A percentile compares a stretch with the other conserved stretches of the same genome.
These are phyloP conservation scores for Rosalia funebris DNA, from an alignment of 2,888 invertebrate species.

Conservation along the genomic window DNA sequence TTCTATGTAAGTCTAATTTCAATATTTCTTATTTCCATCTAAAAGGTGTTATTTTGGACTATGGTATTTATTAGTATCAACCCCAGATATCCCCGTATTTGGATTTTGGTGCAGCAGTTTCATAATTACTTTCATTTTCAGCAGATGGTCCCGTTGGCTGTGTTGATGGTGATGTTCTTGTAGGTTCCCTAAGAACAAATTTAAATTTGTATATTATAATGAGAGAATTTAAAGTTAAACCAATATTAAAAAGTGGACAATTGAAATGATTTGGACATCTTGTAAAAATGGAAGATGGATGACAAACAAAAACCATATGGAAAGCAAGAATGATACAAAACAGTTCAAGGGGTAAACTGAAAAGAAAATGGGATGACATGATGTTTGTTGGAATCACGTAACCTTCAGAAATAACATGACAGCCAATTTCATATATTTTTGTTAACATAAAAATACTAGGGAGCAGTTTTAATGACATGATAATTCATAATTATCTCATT, in stretches of 20 bases:
- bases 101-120: conserved; percentile 41
- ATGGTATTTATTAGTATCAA: too few species aligned
- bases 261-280: background rate
- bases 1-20: too few species aligned
- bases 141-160: conserved; percentile 25
- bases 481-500: too few species aligned
- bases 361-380: too few species aligned
- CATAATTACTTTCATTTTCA: conserved; percentile 8
- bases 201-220: background rate
- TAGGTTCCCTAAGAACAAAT: conserved; percentile 30
- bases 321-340: background rate
- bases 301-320: background rate
- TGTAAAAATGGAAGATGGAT: background rate
- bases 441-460: too few species aligned
- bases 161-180: conserved; percentile 28
- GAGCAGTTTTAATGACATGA: too few species aligned
- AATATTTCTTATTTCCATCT: too few species aligned
- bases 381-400: too few species aligned
- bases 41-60: too few species aligned
- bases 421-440: too few species aligned
- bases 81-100: conserved; percentile 55
- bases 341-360: background rate
- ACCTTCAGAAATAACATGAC: too few species aligned
- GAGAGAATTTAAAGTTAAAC: background rate
- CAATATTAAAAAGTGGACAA: too few species aligned